Evolutionary conservation across 2,113 vertebrate species (phyloP), one percentile per base, ranked within the genome.

Genomic region (Perca flavescens): DNA sequence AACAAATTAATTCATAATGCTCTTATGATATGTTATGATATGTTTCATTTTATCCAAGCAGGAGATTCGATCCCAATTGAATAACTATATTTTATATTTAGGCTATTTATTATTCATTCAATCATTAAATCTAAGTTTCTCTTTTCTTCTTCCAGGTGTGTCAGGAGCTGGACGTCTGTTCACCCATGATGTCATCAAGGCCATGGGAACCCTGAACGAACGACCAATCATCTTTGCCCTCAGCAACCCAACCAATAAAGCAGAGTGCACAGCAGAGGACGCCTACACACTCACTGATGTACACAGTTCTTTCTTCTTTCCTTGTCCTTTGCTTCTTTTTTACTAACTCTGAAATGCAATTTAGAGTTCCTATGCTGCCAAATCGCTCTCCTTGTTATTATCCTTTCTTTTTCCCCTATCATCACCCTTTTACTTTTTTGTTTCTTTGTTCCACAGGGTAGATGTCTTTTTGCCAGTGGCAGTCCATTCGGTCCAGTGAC

Each of bases 391-490:
- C 15, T 9, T 66, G 11, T 10, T 70, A 21, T 53, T 56, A 19
- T 50, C 16, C 4, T 46, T 53, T 52, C 14, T 57, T 21, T 31
- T 63, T 21, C 0, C 5, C 3, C 25, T 43, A 5, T 60, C 60
- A 10, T 62, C 62, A 22, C 19, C 16, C 16, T 25, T 25, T 47
- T 4, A 21, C 17, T 1, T 57, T 25, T 43, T 31, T 77, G 3
- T 73, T 21, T 50, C 46, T 52, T 16, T 25, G 36, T 56, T 52
- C 67, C 22, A 81, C 84, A 99, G 98, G 98, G 98, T 8, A 92
- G 96, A 3, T 99, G 98, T 92, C 91, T 99, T 66, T 99, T 99
- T 92, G 98, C 98, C 77, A 99, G 98, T 2, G 98, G 98, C 36
- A 99, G 98, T 78, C 98, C 98, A 0, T 99, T 99, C 2, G 96